Evolutionary conservation across 2,888 invertebrate genomes (phyloP).

Genomic region (Zeuzera pyrina): DNA sequence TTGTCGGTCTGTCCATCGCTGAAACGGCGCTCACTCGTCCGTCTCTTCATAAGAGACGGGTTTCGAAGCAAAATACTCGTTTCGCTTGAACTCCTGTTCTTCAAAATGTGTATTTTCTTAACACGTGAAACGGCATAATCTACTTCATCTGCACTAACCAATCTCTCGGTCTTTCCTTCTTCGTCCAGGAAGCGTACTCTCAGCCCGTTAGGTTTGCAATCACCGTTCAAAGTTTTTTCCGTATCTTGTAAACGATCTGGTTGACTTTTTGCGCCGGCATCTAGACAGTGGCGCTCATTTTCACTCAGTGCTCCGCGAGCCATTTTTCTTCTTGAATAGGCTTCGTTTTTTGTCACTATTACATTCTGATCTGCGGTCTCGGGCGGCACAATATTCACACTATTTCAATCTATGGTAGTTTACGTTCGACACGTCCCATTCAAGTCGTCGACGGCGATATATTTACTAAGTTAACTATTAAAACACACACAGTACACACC

Average conservation of each 20-base stretch:
- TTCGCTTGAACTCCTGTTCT: slow-evolving; percentile 66
- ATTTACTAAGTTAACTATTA: slow-evolving; percentile 46
- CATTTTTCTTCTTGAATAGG: slow-evolving; percentile 34
- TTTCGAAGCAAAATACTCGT: slow-evolving; percentile 61
- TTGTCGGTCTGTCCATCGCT: slow-evolving; percentile 43
- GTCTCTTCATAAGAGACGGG: slow-evolving; percentile 53
- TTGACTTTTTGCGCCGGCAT: slow-evolving; percentile 48
- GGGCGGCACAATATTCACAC: slow-evolving; percentile 19
- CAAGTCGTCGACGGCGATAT: slow-evolving; percentile 11
- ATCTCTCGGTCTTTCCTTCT: slow-evolving; percentile 64
- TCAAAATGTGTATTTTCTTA: slow-evolving; percentile 65
- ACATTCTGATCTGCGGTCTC: slow-evolving; percentile 32
- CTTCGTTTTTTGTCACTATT: slow-evolving; percentile 24
- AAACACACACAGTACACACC: slow-evolving; percentile 62
- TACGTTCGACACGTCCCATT: slow-evolving; percentile 23
- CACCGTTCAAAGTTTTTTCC: slow-evolving; percentile 38
- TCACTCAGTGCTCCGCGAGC: slow-evolving; percentile 62
- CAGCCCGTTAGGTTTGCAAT: slow-evolving; percentile 48
- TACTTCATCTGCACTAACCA: slow-evolving; percentile 59
- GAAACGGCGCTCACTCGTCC: slow-evolving; percentile 42
- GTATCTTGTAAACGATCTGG: slow-evolving; percentile 46
- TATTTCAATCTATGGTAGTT: slow-evolving; percentile 23
- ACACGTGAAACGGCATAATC: slow-evolving; percentile 57
- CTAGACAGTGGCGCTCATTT: slow-evolving; percentile 58
- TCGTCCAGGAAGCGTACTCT: slow-evolving; percentile 63